Conservation (phyloP, 2,888 invertebrate genomes). For the Tiliacea citrago region DNA sequence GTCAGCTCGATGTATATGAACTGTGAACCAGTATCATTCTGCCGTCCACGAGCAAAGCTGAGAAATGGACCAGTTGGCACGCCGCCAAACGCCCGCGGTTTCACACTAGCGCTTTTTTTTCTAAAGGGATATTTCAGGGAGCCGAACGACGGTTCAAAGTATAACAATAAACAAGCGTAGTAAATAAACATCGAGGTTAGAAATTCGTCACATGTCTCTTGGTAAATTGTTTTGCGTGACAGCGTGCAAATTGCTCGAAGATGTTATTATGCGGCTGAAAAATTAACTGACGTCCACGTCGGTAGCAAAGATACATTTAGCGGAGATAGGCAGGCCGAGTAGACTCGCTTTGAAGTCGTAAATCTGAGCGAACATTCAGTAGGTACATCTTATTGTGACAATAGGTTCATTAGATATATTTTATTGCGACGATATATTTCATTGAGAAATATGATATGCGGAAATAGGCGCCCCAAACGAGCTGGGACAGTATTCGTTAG, state of each 20-base stretch:
- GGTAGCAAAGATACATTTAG: slow-evolving; percentile 66
- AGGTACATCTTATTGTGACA: slow-evolving; percentile 45
- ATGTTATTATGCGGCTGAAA: slow-evolving; percentile 77
- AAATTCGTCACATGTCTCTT: slow-evolving; percentile 84
- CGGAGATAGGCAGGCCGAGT: slow-evolving; percentile 35
- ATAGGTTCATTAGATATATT: slow-evolving; percentile 54
- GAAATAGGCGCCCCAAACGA: slow-evolving; percentile 78
- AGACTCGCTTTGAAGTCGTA: slow-evolving; percentile 45
- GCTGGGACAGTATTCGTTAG: slow-evolving; percentile 77
- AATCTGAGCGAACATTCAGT: slow-evolving; percentile 41
- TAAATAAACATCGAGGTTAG: slow-evolving; percentile 81
- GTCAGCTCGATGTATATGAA: slow-evolving; percentile 84
- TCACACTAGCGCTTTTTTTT: slow-evolving; percentile 75
- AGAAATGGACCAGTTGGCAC: slow-evolving; percentile 87
- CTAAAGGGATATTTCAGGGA: slow-evolving; percentile 76
- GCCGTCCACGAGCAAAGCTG: slow-evolving; percentile 77
- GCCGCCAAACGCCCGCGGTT: slow-evolving; percentile 77
- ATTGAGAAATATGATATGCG: slow-evolving; percentile 83
- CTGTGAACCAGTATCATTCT: slow-evolving; percentile 87
- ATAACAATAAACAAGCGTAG: slow-evolving; percentile 73
- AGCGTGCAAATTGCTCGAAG: slow-evolving; percentile 81
- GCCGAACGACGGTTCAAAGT: slow-evolving; percentile 72
- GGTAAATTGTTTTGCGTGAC: slow-evolving; percentile 83
- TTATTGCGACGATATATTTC: slow-evolving; percentile 70
- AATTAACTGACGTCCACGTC: slow-evolving; percentile 75